Evolutionary conservation across 2,888 invertebrate genomes (phyloP).

Genomic region (Leptinotarsa tumamoca): DNA sequence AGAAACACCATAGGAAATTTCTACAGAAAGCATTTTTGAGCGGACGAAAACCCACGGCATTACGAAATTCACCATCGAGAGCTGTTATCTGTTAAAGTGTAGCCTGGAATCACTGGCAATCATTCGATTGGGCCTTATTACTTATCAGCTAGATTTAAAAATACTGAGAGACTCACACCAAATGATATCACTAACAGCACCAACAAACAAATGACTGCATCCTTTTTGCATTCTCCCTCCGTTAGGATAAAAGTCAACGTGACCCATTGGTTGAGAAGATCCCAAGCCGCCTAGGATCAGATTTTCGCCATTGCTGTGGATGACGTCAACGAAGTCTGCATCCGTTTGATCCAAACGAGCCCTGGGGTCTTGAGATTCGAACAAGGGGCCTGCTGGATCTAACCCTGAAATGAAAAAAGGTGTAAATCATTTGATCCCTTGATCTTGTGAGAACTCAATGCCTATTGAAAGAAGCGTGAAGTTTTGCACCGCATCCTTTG

Average conservation of each 20-base stretch:
- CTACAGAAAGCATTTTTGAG: too few relatives aligned
- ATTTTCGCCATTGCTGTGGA: conserved; percentile 93
- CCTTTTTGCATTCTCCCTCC: conserved; percentile 93
- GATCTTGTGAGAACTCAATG: not conserved
- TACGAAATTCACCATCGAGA: too few relatives aligned
- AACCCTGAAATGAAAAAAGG: conserved; percentile 70
- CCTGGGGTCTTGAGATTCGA: conserved; percentile 88
- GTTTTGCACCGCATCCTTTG: too few relatives aligned
- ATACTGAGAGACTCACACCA: conserved; percentile 75
- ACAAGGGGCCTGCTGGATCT: conserved; percentile 92
- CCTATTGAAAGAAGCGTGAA: too few relatives aligned
- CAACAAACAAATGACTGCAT: conserved; percentile 91
- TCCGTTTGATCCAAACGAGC: conserved; percentile 87
- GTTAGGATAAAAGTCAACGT: conserved; percentile 93
- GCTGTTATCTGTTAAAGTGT: too few relatives aligned
- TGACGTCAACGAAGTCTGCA: conserved; percentile 91
- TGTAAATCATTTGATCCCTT: not conserved
- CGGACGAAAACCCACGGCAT: too few relatives aligned
- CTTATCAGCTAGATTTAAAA: too few relatives aligned
- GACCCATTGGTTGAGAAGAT: conserved; percentile 92
- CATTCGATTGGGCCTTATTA: too few relatives aligned
- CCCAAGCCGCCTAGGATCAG: conserved; percentile 86
- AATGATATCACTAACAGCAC: conserved; percentile 90
- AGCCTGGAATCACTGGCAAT: too few relatives aligned
- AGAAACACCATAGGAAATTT: too few relatives aligned